These are phyloP conservation scores for Galemys pyrenaicus DNA, from an alignment of 2,113 vertebrate species.

Conservation along the genomic window DNA sequence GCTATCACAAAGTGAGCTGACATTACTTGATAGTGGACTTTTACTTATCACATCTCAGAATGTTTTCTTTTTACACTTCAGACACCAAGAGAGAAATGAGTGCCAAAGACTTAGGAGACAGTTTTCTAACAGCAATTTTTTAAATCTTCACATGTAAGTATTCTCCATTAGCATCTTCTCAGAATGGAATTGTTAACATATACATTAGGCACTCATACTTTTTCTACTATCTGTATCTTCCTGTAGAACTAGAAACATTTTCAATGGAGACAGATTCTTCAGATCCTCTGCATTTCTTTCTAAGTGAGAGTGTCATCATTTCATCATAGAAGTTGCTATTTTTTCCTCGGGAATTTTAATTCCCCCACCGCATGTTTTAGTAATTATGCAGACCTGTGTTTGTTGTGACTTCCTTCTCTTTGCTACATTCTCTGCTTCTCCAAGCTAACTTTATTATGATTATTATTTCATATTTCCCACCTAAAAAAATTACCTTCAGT, in stretches of 20 bases:
- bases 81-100: neutral
- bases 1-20: neutral
- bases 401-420: neutral
- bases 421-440: neutral
- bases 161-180: neutral
- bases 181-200: neutral
- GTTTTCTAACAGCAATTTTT: neutral
- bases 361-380: neutral
- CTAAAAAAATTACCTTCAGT: neutral
- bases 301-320: neutral
- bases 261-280: neutral
- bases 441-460: neutral
- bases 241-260: neutral
- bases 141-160: neutral
- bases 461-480: neutral
- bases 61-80: neutral
- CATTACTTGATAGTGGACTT: neutral
- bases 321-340: neutral
- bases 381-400: neutral
- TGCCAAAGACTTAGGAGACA: neutral
- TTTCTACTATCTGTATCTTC: neutral
- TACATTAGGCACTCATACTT: neutral
- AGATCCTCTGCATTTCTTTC: neutral
- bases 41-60: neutral
- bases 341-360: neutral